phyloP scores from a whole-genome alignment of 2,797 vertebrate genomes.

The Hyperoplus lanceolatus region DNA sequence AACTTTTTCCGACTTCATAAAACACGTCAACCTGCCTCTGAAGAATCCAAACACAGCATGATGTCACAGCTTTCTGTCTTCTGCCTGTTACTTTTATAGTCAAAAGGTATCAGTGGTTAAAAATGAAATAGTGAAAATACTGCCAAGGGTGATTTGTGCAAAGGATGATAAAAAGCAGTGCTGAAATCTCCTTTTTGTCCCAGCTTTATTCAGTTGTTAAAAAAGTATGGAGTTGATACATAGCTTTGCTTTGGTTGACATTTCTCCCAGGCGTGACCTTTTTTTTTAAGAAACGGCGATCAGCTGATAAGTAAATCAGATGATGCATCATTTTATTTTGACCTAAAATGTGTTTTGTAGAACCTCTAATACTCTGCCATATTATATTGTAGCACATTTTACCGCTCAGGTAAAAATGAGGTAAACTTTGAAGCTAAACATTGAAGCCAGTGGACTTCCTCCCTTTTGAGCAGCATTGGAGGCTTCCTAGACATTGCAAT shows the following conservation, averaged over 20 bases:
- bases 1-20: conserved; percentile 17
- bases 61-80: conserved; percentile 26
- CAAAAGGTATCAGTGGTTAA: conserved; percentile 19
- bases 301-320: background rate
- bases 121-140: conserved; percentile 38
- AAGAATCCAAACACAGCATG: conserved; percentile 30
- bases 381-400: conserved; percentile 7
- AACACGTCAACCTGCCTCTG: conserved; percentile 13
- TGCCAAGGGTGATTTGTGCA: conserved; percentile 51
- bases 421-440: conserved; percentile 61
- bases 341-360: conserved; percentile 18
- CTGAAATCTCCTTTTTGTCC: conserved; percentile 40
- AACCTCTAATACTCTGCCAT: background rate
- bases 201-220: conserved; percentile 9
- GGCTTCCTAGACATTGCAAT: conserved; percentile 68
- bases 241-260: conserved; percentile 12
- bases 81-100: conserved; percentile 40
- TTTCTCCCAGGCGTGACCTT: conserved; percentile 17
- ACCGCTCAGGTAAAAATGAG: conserved; percentile 58
- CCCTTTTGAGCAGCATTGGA: conserved; percentile 62
- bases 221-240: conserved; percentile 2
- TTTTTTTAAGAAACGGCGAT: background rate
- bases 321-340: background rate
- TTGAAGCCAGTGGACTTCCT: conserved; percentile 33
- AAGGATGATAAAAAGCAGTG: conserved; percentile 40